phyloP scores from a whole-genome alignment of 2,113 vertebrate genomes.

The Melozone crissalis region DNA sequence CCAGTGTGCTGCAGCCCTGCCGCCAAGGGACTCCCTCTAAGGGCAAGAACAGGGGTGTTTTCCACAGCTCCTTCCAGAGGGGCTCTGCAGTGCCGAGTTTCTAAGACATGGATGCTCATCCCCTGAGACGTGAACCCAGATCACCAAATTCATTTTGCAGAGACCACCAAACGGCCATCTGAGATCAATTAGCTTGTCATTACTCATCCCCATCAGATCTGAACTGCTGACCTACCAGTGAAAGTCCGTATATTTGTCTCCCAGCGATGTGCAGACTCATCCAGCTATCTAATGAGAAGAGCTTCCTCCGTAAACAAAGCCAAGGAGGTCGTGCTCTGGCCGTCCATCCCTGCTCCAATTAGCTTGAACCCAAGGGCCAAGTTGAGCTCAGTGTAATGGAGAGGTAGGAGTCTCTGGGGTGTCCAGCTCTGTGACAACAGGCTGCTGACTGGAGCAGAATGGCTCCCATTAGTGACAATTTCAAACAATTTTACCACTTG shows the following conservation, averaged over 20 bases:
- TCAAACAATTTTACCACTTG: not conserved
- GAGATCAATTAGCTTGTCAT: slow-evolving; percentile 59
- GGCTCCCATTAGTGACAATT: not conserved
- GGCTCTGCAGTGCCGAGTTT: accelerated
- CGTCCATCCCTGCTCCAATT: not conserved
- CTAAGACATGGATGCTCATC: not conserved
- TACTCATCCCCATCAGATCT: slow-evolving; percentile 42
- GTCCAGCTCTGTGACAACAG: not conserved
- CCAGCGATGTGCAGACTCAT: not conserved
- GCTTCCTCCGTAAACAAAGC: not conserved
- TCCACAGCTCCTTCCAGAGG: not conserved
- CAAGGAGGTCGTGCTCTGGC: not conserved
- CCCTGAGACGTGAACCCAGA: not conserved
- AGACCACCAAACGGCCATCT: slow-evolving; percentile 37
- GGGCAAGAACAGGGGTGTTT: not conserved
- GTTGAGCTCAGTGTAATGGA: not conserved
- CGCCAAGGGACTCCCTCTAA: not conserved
- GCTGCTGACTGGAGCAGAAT: not conserved
- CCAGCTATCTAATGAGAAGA: slow-evolving; percentile 21
- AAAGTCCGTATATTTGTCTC: slow-evolving; percentile 14
- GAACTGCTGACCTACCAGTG: slow-evolving; percentile 43
- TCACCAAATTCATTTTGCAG: slow-evolving; percentile 43
- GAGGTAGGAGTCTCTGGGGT: not conserved
- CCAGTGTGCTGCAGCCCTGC: not conserved
- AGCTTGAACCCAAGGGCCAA: slow-evolving; percentile 4